Evolutionary conservation across 2,888 invertebrate genomes (phyloP).

Genomic region (Antitype chi): DNA sequence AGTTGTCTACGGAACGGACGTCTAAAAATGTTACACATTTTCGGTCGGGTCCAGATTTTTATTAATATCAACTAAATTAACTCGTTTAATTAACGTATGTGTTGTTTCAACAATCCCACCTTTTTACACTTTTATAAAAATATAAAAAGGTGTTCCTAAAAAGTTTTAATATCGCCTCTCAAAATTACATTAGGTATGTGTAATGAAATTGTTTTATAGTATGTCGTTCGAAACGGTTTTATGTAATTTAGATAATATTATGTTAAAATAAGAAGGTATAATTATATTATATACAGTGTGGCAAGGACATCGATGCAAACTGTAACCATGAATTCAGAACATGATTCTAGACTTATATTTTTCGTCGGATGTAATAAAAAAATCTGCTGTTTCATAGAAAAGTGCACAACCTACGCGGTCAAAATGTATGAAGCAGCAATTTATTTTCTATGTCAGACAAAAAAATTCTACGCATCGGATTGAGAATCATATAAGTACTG

Average conservation of each 20-base stretch:
- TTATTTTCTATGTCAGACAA: too few species aligned
- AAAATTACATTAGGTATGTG: constrained; percentile 1
- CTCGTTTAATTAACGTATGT: constrained; percentile 42
- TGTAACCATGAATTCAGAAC: too few species aligned
- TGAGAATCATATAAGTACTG: too few species aligned
- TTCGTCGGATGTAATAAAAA: too few species aligned
- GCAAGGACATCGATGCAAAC: too few species aligned
- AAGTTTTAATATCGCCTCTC: constrained; percentile 20
- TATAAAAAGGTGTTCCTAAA: constrained; percentile 31
- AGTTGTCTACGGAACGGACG: neutral
- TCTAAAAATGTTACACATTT: too few species aligned
- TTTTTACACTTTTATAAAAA: constrained; percentile 24
- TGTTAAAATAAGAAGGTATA: neutral
- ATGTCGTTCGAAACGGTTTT: neutral
- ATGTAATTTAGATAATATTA: neutral
- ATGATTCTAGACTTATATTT: too few species aligned
- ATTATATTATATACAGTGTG: too few species aligned
- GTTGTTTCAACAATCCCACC: constrained; percentile 49
- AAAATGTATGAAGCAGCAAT: too few species aligned
- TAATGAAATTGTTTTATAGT: constrained; percentile 10
- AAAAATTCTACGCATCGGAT: too few species aligned
- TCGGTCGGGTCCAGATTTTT: constrained; percentile 1
- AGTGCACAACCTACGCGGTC: too few species aligned
- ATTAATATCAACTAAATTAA: constrained; percentile 29
- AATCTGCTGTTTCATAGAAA: too few species aligned